Evolutionary conservation across 2,888 invertebrate genomes (phyloP).

Genomic region (Philaethria dido): DNA sequence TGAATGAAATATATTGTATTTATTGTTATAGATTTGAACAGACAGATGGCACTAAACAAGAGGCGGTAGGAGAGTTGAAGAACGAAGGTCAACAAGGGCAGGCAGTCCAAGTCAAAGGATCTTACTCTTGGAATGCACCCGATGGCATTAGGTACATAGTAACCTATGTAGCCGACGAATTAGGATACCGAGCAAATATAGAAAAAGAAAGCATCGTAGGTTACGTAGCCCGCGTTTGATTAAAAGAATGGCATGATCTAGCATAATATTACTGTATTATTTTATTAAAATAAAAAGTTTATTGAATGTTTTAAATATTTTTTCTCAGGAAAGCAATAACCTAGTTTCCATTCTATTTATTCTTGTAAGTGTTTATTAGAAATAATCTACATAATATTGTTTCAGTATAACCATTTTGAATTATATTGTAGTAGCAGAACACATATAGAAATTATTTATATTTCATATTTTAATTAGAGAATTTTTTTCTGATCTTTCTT

Average conservation of each 20-base stretch:
- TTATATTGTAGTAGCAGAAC: too few species aligned
- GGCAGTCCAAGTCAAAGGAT: conserved; percentile 69
- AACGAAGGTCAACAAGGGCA: conserved; percentile 74
- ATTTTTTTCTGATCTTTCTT: too few species aligned
- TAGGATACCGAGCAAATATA: conserved; percentile 59
- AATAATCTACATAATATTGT: too few species aligned
- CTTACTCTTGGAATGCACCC: conserved; percentile 71
- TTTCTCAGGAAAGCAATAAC: neutral
- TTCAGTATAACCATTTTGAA: too few species aligned
- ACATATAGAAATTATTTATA: too few species aligned
- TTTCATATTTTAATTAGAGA: too few species aligned
- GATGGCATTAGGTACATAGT: conserved; percentile 75
- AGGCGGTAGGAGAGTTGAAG: conserved; percentile 70
- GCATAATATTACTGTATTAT: neutral
- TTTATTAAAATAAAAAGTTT: neutral
- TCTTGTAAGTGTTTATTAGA: neutral
- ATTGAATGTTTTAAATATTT: neutral
- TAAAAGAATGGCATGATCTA: neutral
- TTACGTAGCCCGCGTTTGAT: neutral
- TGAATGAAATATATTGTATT: too few species aligned
- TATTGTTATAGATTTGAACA: conserved; percentile 58
- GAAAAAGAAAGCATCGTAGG: conserved; percentile 47
- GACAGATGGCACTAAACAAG: conserved; percentile 67
- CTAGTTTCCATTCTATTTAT: neutral
- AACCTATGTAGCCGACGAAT: conserved; percentile 72